Conservation (phyloP, 2,113 vertebrate species). For the Phyllostomus discolor region DNA sequence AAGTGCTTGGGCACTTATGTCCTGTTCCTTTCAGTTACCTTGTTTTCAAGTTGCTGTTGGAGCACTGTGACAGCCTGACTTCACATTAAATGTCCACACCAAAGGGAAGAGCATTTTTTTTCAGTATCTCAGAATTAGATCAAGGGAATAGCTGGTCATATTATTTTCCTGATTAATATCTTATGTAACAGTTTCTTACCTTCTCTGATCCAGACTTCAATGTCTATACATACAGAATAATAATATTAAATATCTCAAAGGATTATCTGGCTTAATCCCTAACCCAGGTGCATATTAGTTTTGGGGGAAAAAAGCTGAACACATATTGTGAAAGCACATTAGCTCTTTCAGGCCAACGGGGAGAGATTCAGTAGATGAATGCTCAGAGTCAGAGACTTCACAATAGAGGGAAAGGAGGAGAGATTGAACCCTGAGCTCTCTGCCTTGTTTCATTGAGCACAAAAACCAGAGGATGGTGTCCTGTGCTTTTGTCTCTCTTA, state of each 20-base stretch:
- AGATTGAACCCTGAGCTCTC: background rate
- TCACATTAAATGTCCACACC: background rate
- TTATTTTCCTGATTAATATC: background rate
- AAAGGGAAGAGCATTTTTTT: background rate
- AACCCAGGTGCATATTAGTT: background rate
- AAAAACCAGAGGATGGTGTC: background rate
- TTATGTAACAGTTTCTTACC: background rate
- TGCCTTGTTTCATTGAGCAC: background rate
- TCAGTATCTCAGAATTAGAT: background rate
- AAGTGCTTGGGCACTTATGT: background rate
- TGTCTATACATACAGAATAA: background rate
- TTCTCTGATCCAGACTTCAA: background rate
- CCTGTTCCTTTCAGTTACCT: background rate
- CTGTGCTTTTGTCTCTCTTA: background rate
- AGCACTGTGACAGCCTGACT: background rate
- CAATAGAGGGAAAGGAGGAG: background rate
- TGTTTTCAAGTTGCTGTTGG: background rate
- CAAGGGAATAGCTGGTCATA: background rate
- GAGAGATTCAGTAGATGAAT: background rate
- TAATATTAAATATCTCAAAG: background rate
- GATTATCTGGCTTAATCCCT: constrained; percentile 13
- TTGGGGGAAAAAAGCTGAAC: background rate
- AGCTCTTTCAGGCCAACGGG: background rate
- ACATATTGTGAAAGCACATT: background rate
- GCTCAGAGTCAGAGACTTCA: background rate